phyloP scores from a whole-genome alignment of 2,113 vertebrate species.

The Gambusia holbrooki region DNA sequence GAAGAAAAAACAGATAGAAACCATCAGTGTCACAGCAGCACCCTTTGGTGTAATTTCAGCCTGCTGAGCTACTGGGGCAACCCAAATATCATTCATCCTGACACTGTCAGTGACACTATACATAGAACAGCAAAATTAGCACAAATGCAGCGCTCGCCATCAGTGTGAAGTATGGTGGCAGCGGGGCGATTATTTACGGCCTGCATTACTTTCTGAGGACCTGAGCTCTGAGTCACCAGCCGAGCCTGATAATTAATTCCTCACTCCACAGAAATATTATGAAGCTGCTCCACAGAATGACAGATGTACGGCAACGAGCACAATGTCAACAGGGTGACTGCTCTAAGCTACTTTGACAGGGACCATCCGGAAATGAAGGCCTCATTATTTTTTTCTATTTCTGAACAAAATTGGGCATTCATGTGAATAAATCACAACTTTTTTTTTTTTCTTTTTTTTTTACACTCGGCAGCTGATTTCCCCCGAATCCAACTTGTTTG shows the following conservation, averaged over 20 bases:
- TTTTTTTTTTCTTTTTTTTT: conserved; percentile 9
- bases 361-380: conserved; percentile 18
- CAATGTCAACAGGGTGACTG: conserved; percentile 56
- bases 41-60: conserved; percentile 39
- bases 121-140: conserved; percentile 71
- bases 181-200: conserved; percentile 69
- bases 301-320: conserved; percentile 62
- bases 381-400: conserved; percentile 12
- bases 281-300: conserved; percentile 57
- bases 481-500: conserved; percentile 6
- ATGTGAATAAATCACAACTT: conserved; percentile 19
- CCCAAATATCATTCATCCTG: conserved; percentile 67
- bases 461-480: background rate
- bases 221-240: conserved; percentile 72
- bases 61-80: conserved; percentile 56
- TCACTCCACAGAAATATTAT: conserved; percentile 68
- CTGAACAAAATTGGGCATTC: background rate
- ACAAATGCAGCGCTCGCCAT: conserved; percentile 62
- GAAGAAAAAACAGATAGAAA: conserved; percentile 29
- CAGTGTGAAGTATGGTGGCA: conserved; percentile 70
- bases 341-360: conserved; percentile 42
- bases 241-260: conserved; percentile 70
- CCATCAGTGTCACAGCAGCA: conserved; percentile 37
- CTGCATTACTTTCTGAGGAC: conserved; percentile 69
- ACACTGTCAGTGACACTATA: conserved; percentile 68